These are phyloP conservation scores for Drosophila kanekoi DNA, from an alignment of 2,888 invertebrate genomes.

Conservation along the genomic window DNA sequence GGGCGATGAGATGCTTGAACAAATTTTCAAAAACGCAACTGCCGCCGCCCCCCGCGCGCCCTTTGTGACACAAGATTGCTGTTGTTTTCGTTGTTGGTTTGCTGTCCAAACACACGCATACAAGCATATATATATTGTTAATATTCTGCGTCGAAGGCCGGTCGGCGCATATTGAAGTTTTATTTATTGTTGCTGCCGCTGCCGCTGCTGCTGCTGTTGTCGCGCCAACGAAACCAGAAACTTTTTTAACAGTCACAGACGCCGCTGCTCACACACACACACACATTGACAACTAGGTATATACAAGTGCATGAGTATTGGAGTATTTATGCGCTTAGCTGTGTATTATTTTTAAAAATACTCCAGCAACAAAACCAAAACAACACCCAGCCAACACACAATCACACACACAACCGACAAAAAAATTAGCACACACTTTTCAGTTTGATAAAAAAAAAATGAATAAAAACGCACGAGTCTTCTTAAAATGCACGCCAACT, in stretches of 20 bases:
- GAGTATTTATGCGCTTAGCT: constrained; percentile 31
- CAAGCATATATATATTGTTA: constrained; percentile 48
- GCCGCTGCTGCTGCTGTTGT: constrained; percentile 33
- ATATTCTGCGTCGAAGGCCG: constrained; percentile 69
- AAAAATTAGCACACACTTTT: constrained; percentile 26
- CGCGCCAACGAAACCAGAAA: constrained; percentile 64
- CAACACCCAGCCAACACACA: constrained; percentile 13
- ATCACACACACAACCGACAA: constrained; percentile 4
- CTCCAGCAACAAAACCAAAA: constrained; percentile 24
- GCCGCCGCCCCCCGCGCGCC: constrained; percentile 21
- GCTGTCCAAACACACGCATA: constrained; percentile 5
- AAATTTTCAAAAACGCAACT: constrained; percentile 27
- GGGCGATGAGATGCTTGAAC: constrained; percentile 31
- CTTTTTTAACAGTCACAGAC: constrained; percentile 56
- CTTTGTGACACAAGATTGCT: constrained; percentile 28
- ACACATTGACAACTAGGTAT: constrained; percentile 1
- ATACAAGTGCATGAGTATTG: constrained; percentile 20
- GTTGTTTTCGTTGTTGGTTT: constrained; percentile 17
- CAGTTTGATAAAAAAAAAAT: constrained; percentile 16
- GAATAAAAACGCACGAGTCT: constrained; percentile 25
- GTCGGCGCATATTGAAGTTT: constrained; percentile 65
- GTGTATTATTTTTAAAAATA: constrained; percentile 53
- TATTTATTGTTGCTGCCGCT: constrained; percentile 46
- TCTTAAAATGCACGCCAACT: constrained; percentile 32
- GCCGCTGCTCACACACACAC: constrained; percentile 36